Conservation (phyloP, 2,113 vertebrate species). For the Podilymbus podiceps region DNA sequence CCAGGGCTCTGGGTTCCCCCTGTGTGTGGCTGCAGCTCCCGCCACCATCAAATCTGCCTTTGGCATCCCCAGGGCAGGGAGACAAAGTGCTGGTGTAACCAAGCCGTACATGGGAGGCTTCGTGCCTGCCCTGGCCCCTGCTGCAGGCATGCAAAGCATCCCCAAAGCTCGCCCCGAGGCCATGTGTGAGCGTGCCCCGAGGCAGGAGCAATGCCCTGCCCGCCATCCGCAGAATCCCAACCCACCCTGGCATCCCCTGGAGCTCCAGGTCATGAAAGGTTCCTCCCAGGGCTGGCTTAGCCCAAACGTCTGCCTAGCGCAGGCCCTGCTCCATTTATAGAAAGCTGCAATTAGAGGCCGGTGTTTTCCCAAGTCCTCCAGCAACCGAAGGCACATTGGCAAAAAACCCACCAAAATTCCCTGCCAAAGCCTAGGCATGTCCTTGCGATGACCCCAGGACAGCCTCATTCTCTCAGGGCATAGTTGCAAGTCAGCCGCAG, state of each 20-base stretch:
- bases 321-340: background rate
- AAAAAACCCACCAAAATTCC: background rate
- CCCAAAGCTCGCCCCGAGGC: accelerated
- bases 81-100: accelerated
- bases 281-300: background rate
- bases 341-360: background rate
- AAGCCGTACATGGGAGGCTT: accelerated
- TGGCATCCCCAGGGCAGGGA: background rate
- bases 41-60: background rate
- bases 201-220: background rate
- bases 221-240: background rate
- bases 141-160: background rate
- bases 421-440: background rate
- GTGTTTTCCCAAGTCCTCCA: background rate
- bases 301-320: background rate
- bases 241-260: background rate
- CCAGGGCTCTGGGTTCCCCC: background rate
- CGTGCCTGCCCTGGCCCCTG: background rate
- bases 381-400: background rate
- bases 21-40: background rate
- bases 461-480: accelerated
- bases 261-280: background rate
- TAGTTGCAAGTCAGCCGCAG: accelerated
- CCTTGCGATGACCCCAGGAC: background rate
- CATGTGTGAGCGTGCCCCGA: accelerated